Conservation (phyloP, 2,888 invertebrate species). For the Leucophenga maculata region DNA sequence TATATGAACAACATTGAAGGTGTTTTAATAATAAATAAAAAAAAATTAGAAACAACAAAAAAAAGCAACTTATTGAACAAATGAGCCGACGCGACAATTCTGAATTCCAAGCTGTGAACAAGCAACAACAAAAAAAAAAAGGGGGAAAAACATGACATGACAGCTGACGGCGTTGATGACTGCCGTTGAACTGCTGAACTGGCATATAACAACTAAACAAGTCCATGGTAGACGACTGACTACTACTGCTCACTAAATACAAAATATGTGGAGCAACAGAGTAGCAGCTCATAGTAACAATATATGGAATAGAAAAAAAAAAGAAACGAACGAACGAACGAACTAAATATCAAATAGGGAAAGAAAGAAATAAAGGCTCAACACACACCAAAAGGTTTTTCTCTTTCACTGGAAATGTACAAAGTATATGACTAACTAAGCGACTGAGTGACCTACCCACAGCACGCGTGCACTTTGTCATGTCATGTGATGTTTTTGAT, state of each 20-base stretch:
- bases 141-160: neutral
- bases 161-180: neutral
- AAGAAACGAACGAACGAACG: no score
- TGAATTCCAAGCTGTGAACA: conserved; percentile 28
- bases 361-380: no score
- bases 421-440: conserved; percentile 12
- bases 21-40: no score
- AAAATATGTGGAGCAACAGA: no score
- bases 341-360: neutral
- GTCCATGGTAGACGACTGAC: no score
- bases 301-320: neutral
- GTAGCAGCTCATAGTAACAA: no score
- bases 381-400: neutral
- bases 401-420: neutral
- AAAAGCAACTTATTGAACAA: neutral
- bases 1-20: no score
- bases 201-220: conserved; percentile 23
- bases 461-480: conserved; percentile 49
- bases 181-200: conserved; percentile 22
- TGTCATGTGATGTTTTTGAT: conserved; percentile 49
- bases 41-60: no score
- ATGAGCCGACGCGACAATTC: conserved; percentile 23
- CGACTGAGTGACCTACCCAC: neutral
- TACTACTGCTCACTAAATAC: no score
- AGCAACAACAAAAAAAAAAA: no score